Conservation (phyloP, 2,888 invertebrate genomes). For the Caenorhabditis macrosperma region DNA sequence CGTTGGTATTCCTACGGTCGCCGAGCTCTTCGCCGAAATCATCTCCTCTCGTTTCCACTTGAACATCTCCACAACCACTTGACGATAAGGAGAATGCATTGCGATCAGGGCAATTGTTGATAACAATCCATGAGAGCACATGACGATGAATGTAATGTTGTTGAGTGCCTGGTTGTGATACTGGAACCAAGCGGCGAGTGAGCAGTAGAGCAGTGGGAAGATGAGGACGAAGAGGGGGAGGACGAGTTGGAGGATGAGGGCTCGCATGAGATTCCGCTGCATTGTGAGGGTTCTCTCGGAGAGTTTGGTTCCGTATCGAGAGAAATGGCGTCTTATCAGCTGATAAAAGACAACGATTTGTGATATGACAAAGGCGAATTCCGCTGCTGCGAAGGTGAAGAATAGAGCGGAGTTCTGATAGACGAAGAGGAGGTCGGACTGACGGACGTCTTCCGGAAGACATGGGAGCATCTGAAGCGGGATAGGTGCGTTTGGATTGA, state of each 20-base stretch:
- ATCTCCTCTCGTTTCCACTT: neutral
- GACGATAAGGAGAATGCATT: constrained; percentile 13
- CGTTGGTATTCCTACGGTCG: no score
- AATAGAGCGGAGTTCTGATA: neutral
- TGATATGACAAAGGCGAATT: neutral
- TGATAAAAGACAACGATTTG: neutral
- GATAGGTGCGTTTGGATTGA: no score
- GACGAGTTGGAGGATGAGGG: no score
- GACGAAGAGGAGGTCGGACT: neutral
- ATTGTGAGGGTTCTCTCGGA: no score
- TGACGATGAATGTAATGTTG: constrained; percentile 5
- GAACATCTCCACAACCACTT: neutral
- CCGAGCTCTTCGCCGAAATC: no score
- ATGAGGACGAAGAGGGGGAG: no score
- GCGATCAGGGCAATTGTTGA: constrained; percentile 2
- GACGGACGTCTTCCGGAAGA: neutral
- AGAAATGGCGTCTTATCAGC: no score
- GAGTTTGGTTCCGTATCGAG: no score
- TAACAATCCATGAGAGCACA: constrained; percentile 3
- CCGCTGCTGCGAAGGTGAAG: neutral
- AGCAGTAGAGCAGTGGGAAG: no score
- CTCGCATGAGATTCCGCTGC: no score
- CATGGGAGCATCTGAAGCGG: neutral
- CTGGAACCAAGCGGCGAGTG: neutral
- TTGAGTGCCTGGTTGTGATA: constrained; percentile 14